Evolutionary conservation across 2,888 invertebrate genomes (phyloP).

Genomic region (Clistopyga incitator): DNA sequence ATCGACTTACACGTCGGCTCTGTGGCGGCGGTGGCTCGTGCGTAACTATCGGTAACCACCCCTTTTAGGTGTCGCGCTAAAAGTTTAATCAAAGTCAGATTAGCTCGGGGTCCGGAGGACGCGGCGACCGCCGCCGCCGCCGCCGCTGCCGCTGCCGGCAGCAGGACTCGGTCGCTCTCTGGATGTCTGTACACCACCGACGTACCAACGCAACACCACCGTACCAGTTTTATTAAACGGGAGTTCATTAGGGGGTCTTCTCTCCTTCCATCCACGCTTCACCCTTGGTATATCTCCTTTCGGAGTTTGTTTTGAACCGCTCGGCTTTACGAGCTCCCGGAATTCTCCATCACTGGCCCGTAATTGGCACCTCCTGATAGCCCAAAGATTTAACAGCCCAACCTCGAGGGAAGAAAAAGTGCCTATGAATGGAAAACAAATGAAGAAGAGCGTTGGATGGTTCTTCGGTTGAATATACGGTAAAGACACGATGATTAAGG

Average conservation of each 20-base stretch:
- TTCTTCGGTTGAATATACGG: slow-evolving; percentile 40
- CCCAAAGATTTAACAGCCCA: slow-evolving; percentile 40
- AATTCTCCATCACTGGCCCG: slow-evolving; percentile 50
- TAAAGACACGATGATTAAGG: slow-evolving; percentile 80
- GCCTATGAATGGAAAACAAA: slow-evolving; percentile 2
- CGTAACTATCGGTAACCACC: slow-evolving; percentile 68
- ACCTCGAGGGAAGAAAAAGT: slow-evolving; percentile 17
- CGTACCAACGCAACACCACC: slow-evolving; percentile 55
- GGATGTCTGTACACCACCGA: slow-evolving; percentile 12
- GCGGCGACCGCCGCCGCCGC: slow-evolving; percentile 11
- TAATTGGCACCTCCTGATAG: slow-evolving; percentile 54
- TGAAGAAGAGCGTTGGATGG: slow-evolving; percentile 26
- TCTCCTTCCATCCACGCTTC: slow-evolving; percentile 21
- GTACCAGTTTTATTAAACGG: slow-evolving; percentile 80
- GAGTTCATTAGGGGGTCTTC: slow-evolving; percentile 79
- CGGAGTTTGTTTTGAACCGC: slow-evolving; percentile 77
- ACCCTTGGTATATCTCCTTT: slow-evolving; percentile 71
- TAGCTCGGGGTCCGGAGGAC: slow-evolving; percentile 75
- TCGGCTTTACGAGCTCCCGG: slow-evolving; percentile 68
- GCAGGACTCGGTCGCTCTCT: slow-evolving; percentile 36
- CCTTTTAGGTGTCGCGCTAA: slow-evolving; percentile 82
- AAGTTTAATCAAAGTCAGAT: slow-evolving; percentile 84
- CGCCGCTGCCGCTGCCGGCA: slow-evolving; percentile 16
- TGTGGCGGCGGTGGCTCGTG: slow-evolving; percentile 61
- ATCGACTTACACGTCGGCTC: slow-evolving; percentile 80